These are phyloP conservation scores for Clarias fuscus DNA, from an alignment of 2,797 vertebrate genomes.

Conservation along the genomic window DNA sequence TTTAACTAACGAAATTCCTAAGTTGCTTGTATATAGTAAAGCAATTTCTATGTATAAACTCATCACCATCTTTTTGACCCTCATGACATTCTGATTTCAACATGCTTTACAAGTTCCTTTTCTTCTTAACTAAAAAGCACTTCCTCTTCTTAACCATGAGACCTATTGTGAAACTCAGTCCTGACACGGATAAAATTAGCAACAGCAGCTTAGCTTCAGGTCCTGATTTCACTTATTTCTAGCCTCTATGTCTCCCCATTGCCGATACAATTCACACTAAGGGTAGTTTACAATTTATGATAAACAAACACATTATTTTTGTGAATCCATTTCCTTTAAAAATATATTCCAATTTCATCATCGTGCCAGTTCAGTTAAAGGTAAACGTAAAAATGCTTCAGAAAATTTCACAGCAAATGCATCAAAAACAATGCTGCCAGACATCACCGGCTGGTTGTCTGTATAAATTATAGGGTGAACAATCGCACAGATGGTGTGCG, in stretches of 20 bases:
- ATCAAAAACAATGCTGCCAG: not conserved
- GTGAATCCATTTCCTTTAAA: not conserved
- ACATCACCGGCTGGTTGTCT: not conserved
- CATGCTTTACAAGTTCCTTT: not conserved
- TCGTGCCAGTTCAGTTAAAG: not conserved
- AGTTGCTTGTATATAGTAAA: not conserved
- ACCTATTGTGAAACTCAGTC: constrained; percentile 15
- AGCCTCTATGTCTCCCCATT: not conserved
- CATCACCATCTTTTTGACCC: not conserved
- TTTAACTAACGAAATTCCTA: not conserved
- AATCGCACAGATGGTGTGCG: not conserved
- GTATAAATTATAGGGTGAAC: not conserved
- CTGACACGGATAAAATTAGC: constrained; percentile 1
- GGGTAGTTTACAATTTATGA: not conserved
- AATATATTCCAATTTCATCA: not conserved
- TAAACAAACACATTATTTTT: not conserved
- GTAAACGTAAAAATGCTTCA: not conserved
- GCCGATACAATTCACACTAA: not conserved
- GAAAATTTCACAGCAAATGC: not conserved
- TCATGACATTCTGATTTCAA: not conserved
- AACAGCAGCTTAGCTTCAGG: not conserved
- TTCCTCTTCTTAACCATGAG: constrained; percentile 5
- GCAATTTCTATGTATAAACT: not conserved
- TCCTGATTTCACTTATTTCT: not conserved
- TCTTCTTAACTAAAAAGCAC: not conserved